Base-by-base conservation (phyloP, 2,888 invertebrate species). In the Theretra japonica region DNA sequence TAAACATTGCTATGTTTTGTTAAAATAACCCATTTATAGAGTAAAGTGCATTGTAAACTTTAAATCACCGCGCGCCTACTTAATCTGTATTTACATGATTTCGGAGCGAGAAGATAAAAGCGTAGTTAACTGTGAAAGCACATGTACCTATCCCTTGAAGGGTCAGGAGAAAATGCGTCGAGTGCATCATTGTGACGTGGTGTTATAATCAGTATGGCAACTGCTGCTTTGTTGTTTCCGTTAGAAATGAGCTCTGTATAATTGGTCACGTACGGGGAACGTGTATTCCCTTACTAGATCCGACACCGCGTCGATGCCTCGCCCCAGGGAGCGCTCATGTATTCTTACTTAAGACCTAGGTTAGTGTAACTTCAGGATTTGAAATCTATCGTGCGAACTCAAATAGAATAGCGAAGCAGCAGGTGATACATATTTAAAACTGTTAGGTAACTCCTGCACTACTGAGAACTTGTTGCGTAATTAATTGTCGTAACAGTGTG, bases 151-250 rank as follows among this genome's bases (percentile, higher is more conserved):
- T 79, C 77, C 79, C 74, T 80, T 77, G 75, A 87, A 86, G 83
- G 84, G 80, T 83, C 80, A 76, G 71, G 78, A 78, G 76, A 79
- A 80, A 86, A 82, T 86, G 81, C 72, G 74, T 72, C 74, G 73
- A 71, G 68, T 71, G 57, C 75, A 71, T 68, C 70, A 71, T 73
- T 72, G 70, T 79, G 72, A 77, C 74, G 73, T 79, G 81, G 76
- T 77, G 74, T 79, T 77, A 78, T 77, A 83, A 83, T 84, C 80
- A 77, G 75, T 82, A 80, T 79, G 82, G 72, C 72, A 74, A 70
- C 75, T 74, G 77, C 71, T 57, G 68, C 50, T 83, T 83, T 82
- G 82, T 88, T 82, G 81, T 82, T 85, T 83, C 84, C 82, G 81
- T 82, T 79, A 70, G 19, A 74, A 73, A 83, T 83, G 81, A 79